A percentile compares a stretch with the other conserved stretches of the same genome.
These are phyloP conservation scores for Athalia circularis DNA, from an alignment of 2,888 invertebrate species.

Conservation along the genomic window DNA sequence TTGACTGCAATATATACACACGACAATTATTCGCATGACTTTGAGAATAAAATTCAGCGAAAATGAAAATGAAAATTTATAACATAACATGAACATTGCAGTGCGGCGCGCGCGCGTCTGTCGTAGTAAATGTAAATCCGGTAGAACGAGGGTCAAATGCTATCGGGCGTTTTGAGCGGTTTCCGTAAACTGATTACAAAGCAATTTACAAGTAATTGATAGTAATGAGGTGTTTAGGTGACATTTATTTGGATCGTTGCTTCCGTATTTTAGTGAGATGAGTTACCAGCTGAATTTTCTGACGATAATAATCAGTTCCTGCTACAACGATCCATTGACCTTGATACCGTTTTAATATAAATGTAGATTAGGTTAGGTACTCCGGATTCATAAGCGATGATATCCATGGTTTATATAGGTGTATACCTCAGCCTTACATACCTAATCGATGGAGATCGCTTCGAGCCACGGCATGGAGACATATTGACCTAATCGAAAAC, in stretches of 20 bases:
- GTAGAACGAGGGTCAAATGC: too few species aligned
- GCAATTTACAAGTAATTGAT: neutral
- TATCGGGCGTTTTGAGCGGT: neutral
- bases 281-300: neutral
- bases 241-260: too few species aligned
- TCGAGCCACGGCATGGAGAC: too few species aligned
- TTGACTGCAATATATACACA: too few species aligned
- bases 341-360: conserved; percentile 9
- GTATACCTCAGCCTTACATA: neutral
- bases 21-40: too few species aligned
- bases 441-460: neutral
- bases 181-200: neutral
- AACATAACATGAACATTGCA: too few species aligned
- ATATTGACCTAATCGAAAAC: conserved; percentile 56
- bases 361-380: conserved; percentile 13
- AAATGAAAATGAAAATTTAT: too few species aligned
- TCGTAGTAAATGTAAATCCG: too few species aligned
- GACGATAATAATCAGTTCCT: conserved; percentile 1
- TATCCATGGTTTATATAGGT: neutral
- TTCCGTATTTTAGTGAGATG: neutral
- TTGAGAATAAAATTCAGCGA: too few species aligned
- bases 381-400: neutral
- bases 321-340: neutral
- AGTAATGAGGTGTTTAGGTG: neutral
- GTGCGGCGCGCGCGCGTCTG: too few species aligned